Percentiles rank a stretch among this genome's conserved stretches.
Conservation (phyloP, 2,113 vertebrate genomes). For the Zosterops lateralis region DNA sequence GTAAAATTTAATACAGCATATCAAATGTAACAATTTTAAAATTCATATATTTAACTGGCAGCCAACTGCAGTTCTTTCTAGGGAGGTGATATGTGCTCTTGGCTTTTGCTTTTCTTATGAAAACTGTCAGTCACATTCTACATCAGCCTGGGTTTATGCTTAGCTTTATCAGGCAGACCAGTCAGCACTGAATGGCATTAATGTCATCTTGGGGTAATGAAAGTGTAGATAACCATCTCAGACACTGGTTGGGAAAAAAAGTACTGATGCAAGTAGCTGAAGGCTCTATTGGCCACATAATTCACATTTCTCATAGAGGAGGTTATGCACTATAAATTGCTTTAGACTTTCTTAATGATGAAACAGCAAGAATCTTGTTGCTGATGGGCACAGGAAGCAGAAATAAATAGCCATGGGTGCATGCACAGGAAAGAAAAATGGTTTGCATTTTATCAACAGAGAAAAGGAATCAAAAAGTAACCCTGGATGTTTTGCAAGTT, state of each 20-base stretch:
- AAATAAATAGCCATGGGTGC: not conserved
- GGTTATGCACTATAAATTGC: not conserved
- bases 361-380: slow-evolving; percentile 38
- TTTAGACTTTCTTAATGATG: slow-evolving; percentile 26
- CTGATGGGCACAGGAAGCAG: not conserved
- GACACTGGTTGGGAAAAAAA: not conserved
- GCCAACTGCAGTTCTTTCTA: not conserved
- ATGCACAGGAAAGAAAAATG: not conserved
- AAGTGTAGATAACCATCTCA: slow-evolving; percentile 16
- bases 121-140: not conserved
- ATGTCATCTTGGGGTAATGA: slow-evolving; percentile 14
- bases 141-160: not conserved
- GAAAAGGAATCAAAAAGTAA: not conserved
- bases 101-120: not conserved
- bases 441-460: slow-evolving; percentile 16
- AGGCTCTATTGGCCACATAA: not conserved
- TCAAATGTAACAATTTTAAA: not conserved
- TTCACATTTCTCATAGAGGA: slow-evolving; percentile 4
- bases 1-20: not conserved
- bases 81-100: not conserved
- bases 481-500: not conserved
- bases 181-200: not conserved
- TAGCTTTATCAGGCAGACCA: slow-evolving; percentile 26
- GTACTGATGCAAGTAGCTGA: not conserved
- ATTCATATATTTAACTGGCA: not conserved